Base-by-base conservation (phyloP, 2,888 invertebrate genomes). In the Hydroisotoma schaefferi region DNA sequence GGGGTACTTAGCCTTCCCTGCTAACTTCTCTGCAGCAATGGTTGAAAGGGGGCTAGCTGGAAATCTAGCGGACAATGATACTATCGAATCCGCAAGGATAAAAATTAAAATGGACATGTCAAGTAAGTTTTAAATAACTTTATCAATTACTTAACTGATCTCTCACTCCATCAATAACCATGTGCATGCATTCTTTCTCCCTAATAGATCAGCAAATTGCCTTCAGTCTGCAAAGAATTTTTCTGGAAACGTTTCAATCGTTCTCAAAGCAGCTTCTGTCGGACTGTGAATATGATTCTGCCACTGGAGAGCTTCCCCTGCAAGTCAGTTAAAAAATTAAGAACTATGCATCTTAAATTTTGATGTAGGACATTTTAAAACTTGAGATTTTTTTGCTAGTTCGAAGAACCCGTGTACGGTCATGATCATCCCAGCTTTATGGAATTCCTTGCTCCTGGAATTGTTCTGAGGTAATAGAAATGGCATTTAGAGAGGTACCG, bases 361-460 rank as follows among this genome's bases (percentile, higher is more conserved):
- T 23, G 3, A 46, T 10, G 15, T 23, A 6, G 5, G 6, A 18
- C 23, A 3, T 23, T 33, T 46, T 10, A 22, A 4, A 23, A 46
- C 15, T 23, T 46, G 33, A 10, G 33, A 10, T 8, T 33, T 15
- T 33, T 33, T 15, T 15, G 15, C 15, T 76, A 90, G 78, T 91
- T 92, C 79, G 86, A 87, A 75, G 84, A 89, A 64, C 92, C 93
- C 43, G 88, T 93, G 75, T 93, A 92, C 76, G 93, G 92, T 55
- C 86, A 86, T 59, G 87, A 84, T 76, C 87, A 90, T 76, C 93
- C 94, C 2, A 92, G 90, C 15, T 95, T 95, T 76, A 94, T 94
- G 0, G 93, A 94, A 78, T 95, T 94, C 78, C 94, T 95, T 63
- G 94, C 94, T 15, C 94, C 94, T 44, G 94, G 94, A 70, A 92